Base-by-base conservation (phyloP, 2,113 vertebrate genomes). In the Oostethus manadensis region DNA sequence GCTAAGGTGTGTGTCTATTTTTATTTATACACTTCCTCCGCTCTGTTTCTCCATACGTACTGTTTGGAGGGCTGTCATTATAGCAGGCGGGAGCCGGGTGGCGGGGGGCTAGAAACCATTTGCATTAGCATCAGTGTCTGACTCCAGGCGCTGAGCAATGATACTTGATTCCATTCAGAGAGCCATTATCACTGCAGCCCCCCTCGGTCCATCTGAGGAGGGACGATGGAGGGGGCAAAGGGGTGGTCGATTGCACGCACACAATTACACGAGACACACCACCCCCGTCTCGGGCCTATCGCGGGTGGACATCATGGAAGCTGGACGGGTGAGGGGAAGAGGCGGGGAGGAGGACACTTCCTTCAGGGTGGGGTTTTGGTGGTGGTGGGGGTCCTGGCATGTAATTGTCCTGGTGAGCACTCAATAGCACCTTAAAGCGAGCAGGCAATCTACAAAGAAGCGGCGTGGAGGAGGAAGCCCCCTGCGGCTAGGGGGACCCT, bases 381-480 rank as follows among this genome's bases (percentile, higher is more conserved):
- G 14, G 3, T 72, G 75, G 80, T 74, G 79, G 84, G 84, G 84
- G 81, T 88, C 84, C 84, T 84, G 84, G 84, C 84, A 85, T 90
- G 90, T 92, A 93, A 93, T 92, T 92, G 90, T 92, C 86, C 90
- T 85, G 88, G 89, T 89, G 89, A 90, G 86, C 85, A 88, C 89
- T 91, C 87, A 89, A 90, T 89, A 91, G 87, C 86, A 91, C 89
- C 90, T 90, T 89, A 88, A 91, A 91, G 88, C 85, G 88, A 90
- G 88, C 89, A 90, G 85, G 87, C 90, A 90, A 92, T 92, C 89
- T 91, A 84, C 85, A 89, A 91, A 91, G 85, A 84, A 84, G 81
- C 70, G 78, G 84, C 76, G 83, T 80, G 87, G 88, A 88, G 87
- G 87, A 88, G 90, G 84, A 88, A 88, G 82, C 84, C 78, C 87